Conservation (phyloP, 2,888 invertebrate genomes). For the Drosophila rellima region DNA sequence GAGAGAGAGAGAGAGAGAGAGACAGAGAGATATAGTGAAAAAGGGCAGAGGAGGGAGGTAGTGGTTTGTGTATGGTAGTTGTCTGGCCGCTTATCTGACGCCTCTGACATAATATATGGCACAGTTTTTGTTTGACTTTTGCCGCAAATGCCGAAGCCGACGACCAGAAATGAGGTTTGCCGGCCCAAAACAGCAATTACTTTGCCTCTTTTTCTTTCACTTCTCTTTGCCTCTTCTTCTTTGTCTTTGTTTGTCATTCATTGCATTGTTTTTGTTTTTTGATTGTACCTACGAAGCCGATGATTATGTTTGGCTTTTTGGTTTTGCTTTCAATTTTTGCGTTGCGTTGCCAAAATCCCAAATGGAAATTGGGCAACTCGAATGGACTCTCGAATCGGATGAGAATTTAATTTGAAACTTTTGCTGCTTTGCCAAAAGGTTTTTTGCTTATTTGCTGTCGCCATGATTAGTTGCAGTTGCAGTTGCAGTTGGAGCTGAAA, state of each 20-base stretch:
- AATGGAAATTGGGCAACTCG: conserved; percentile 32
- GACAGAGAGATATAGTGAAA: no score
- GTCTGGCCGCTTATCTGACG: conserved; percentile 76
- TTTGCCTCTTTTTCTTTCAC: conserved; percentile 22
- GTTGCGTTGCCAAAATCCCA: conserved; percentile 27
- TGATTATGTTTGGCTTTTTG: conserved; percentile 42
- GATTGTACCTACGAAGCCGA: conserved; percentile 35
- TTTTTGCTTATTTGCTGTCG: conserved; percentile 45
- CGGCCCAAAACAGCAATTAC: conserved; percentile 60
- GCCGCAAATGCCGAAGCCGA: conserved; percentile 54
- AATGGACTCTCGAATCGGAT: conserved; percentile 13
- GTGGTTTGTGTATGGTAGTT: conserved; percentile 20
- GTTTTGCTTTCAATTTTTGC: conserved; percentile 37
- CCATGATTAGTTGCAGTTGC: conserved; percentile 28
- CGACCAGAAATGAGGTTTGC: conserved; percentile 53
- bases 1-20: no score
- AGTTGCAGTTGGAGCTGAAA: conserved; percentile 21
- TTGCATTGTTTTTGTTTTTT: conserved; percentile 14
- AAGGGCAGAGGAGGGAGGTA: not conserved
- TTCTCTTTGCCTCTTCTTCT: not conserved
- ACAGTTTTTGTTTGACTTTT: conserved; percentile 71
- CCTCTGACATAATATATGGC: conserved; percentile 80
- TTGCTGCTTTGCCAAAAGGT: conserved; percentile 35
- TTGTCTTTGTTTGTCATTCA: conserved; percentile 1
- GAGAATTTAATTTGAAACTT: conserved; percentile 46